Conservation (phyloP, 2,797 vertebrate species). For the Artibeus lituratus region DNA sequence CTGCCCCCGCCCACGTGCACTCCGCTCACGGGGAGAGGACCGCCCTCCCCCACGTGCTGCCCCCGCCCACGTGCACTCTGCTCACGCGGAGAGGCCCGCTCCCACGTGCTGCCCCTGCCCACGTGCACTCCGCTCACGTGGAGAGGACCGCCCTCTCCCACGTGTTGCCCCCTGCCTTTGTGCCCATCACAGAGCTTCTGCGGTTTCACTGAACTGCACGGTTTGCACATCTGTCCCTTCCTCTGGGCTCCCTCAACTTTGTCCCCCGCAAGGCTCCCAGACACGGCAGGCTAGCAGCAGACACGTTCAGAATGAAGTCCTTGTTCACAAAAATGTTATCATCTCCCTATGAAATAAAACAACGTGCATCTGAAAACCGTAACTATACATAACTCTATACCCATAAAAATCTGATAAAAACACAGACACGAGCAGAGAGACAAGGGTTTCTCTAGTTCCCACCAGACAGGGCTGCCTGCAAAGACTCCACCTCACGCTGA, state of each 20-base stretch:
- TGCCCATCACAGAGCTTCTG: accelerated
- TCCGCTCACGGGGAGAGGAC: too few species aligned
- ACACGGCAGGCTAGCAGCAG: too few species aligned
- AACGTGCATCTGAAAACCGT: not conserved
- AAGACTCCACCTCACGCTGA: not conserved
- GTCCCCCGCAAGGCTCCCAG: not conserved
- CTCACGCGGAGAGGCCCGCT: too few species aligned
- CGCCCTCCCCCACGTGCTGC: too few species aligned
- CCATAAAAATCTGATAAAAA: not conserved
- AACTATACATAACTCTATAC: not conserved
- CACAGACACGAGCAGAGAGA: not conserved
- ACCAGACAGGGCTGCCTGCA: not conserved
- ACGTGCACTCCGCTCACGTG: too few species aligned
- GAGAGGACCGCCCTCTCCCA: too few species aligned
- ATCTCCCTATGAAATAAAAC: not conserved
- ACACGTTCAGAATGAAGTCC: not conserved
- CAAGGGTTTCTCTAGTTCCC: not conserved
- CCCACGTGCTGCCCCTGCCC: too few species aligned
- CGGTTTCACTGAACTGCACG: accelerated
- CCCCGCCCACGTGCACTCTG: too few species aligned
- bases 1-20: too few species aligned
- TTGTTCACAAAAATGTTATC: not conserved
- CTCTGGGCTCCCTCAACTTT: not conserved
- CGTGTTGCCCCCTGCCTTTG: too few species aligned
- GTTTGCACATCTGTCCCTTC: not conserved